Conservation (phyloP, 2,888 invertebrate genomes). For the Morinoia aosen region DNA sequence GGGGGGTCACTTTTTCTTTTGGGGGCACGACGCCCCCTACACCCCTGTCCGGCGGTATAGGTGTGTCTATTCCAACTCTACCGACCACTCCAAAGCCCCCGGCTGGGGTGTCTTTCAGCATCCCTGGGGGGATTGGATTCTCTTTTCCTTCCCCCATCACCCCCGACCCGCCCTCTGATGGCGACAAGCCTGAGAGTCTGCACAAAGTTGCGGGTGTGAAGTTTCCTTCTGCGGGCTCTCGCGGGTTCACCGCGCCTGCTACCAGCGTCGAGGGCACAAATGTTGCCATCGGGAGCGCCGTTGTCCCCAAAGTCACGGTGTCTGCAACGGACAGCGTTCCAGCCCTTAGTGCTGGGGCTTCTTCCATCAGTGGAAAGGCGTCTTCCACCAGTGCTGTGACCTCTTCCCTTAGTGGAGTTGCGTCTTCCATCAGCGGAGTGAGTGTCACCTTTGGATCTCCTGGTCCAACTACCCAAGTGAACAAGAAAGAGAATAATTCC, state of each 20-base stretch:
- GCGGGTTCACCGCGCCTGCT: background rate
- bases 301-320: no score
- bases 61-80: background rate
- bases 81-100: background rate
- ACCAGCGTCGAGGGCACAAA: background rate
- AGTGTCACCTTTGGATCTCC: background rate
- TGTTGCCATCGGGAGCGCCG: background rate
- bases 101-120: background rate
- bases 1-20: background rate
- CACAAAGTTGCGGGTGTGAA: background rate
- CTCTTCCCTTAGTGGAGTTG: background rate
- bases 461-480: background rate
- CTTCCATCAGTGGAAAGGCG: background rate
- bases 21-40: background rate
- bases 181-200: background rate
- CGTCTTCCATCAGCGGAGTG: background rate
- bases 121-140: background rate
- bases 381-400: background rate
- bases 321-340: no score
- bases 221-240: background rate
- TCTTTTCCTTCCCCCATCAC: background rate
- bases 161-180: background rate
- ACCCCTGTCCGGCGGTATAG: background rate
- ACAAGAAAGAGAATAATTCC: background rate
- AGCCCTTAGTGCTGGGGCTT: background rate